Base-by-base conservation (phyloP, 2,113 vertebrate species). In the Dipodomys ordii region DNA sequence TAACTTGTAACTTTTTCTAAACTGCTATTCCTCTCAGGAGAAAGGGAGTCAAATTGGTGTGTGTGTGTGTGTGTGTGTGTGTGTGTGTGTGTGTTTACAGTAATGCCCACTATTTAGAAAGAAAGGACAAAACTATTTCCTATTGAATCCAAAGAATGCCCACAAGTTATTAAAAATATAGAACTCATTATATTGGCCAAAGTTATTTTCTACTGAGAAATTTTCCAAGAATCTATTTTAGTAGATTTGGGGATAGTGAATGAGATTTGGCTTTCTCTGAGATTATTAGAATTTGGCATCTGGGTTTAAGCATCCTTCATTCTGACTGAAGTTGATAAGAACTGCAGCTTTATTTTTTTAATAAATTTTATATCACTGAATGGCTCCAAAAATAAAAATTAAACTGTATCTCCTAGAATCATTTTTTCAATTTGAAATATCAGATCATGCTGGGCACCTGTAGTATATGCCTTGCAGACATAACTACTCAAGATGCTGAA, bases 111-210 rank as follows among this genome's bases (percentile, higher is more conserved):
- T 68, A 7, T 60, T 78, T 76, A 23, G 46, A 71, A 87, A 71
- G 35, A 76, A 85, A 81, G 3, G 39, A 35, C 27, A 89, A 22
- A 83, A 49, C 49, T n/a, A 85, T 73, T 89, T 88, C 60, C 65
- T 8, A 44, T 27, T 81, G 65, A 81, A 20, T 80, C 16, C 46
- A 81, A 84, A 94, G 27, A 22, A 62, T 89, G 7, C 44, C 49
- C 78, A 67, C 67, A 92, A 92, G 39, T 87, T 87, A 87, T 11
- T 71, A 81, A 87, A 91, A 78, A 80, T 60, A 73, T 87, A 83
- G 30, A 79, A 79, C 9, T 27, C 20, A 22, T 30, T 18, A 8
- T n/a, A 1, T 78, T 72, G 23, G 18, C 49, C 28, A 92, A 91
- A 92, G 82, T 85, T 90, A 76, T 23, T 68, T 84, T 87, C 88